A percentile compares a stretch with the other conserved stretches of the same genome.
Evolutionary conservation across 1,140 invertebrate species (phyloP).

Genomic region (Sitodiplosis mosellana): DNA sequence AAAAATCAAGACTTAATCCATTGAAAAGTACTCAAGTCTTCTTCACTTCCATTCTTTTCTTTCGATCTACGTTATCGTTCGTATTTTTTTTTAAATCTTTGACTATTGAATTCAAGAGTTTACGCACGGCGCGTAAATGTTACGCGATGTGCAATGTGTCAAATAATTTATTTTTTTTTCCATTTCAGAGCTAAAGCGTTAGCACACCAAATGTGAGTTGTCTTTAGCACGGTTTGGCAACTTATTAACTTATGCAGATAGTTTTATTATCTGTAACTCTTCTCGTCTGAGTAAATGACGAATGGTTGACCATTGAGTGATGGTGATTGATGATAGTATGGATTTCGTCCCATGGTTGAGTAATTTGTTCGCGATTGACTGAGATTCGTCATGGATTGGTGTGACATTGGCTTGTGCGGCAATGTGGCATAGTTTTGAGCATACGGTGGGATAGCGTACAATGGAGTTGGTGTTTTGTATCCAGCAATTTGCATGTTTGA

Average conservation of each 20-base stretch:
- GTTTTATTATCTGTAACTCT: conserved; percentile 20
- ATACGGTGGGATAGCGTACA: conserved; percentile 30
- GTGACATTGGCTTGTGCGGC: conserved; percentile 34
- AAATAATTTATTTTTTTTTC: conserved; percentile 1
- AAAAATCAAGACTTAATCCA: too few species aligned
- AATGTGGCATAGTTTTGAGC: conserved; percentile 35
- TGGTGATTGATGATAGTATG: conserved; percentile 20
- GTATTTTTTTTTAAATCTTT: too few species aligned
- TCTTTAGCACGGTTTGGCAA: too few species aligned
- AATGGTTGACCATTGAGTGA: conserved; percentile 15
- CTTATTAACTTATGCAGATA: too few species aligned
- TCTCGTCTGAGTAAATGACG: conserved; percentile 24
- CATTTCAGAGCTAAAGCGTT: neutral
- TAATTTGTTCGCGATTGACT: conserved; percentile 31
- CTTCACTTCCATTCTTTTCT: too few species aligned
- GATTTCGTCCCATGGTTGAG: conserved; percentile 25
- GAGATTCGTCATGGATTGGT: conserved; percentile 28
- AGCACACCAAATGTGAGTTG: neutral
- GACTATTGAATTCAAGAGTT: too few species aligned
- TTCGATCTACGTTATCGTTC: too few species aligned
- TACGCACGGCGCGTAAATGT: conserved; percentile 7
- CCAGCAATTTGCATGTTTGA: conserved; percentile 28
- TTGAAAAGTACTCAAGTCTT: too few species aligned
- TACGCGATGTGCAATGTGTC: conserved; percentile 14
- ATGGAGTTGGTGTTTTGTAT: conserved; percentile 28